phyloP scores from a whole-genome alignment of 2,888 invertebrate genomes.

The Plebejus argus region DNA sequence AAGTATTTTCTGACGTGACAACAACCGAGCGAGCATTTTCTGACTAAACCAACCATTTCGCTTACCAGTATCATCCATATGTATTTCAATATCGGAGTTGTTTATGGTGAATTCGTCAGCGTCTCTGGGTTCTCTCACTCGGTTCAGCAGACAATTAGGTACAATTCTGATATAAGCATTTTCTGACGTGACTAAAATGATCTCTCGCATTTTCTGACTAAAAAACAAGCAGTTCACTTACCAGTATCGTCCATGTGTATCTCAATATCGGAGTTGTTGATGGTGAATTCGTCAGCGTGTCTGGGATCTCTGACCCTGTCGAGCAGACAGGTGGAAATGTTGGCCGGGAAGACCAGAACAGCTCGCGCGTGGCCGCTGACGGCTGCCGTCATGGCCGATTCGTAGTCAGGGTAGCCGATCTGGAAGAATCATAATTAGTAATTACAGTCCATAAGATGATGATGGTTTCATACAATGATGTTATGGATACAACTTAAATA shows the following conservation, averaged over 20 bases:
- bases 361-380: constrained; percentile 88
- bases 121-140: constrained; percentile 81
- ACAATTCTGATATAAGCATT: too few species aligned
- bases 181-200: too few species aligned
- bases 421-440: constrained; percentile 45
- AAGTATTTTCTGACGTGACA: too few species aligned
- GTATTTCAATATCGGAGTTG: too few species aligned
- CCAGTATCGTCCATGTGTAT: constrained; percentile 93
- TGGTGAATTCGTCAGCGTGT: constrained; percentile 78
- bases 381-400: constrained; percentile 84
- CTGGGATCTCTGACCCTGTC: constrained; percentile 82
- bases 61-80: constrained; percentile 82
- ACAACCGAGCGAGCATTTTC: too few species aligned
- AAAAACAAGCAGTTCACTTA: constrained; percentile 54
- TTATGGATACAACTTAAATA: too few species aligned
- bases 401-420: constrained; percentile 79
- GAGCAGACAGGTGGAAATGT: constrained; percentile 87
- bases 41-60: neutral
- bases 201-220: too few species aligned
- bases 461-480: too few species aligned
- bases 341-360: constrained; percentile 85
- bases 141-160: constrained; percentile 75
- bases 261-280: constrained; percentile 84
- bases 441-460: too few species aligned
- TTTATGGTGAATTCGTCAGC: too few species aligned